Conservation (phyloP, 23 tunicate species). For the Diplosoma virens region DNA sequence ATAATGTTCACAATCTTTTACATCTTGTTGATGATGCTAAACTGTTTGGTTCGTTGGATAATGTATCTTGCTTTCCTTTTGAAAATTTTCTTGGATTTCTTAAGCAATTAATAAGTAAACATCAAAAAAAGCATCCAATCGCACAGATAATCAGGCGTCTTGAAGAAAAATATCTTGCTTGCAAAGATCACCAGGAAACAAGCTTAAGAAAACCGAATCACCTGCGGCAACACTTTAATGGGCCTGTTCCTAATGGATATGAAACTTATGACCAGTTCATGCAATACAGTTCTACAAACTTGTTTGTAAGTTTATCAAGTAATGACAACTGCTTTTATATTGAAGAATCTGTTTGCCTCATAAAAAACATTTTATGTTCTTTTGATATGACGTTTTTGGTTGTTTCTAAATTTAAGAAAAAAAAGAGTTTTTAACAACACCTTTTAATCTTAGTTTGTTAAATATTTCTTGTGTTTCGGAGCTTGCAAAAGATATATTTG, state of each 20-base stretch:
- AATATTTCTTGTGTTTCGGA: no score
- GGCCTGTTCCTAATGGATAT: slow-evolving; percentile 20
- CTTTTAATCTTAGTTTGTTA: no score
- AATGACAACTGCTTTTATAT: slow-evolving; percentile 11
- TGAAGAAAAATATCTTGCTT: background rate
- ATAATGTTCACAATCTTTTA: slow-evolving; percentile 34
- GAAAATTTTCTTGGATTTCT: slow-evolving; percentile 36
- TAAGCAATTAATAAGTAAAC: slow-evolving; percentile 13
- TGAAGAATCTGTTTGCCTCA: background rate
- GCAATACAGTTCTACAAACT: slow-evolving; percentile 1
- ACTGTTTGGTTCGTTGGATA: slow-evolving; percentile 34
- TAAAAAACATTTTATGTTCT: background rate
- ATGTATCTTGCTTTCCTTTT: slow-evolving; percentile 39
- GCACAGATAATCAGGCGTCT: slow-evolving; percentile 3
- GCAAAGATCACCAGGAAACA: background rate
- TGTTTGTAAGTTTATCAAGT: background rate
- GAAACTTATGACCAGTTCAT: slow-evolving; percentile 10
- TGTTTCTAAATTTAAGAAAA: slow-evolving; percentile 5
- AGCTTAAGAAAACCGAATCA: background rate
- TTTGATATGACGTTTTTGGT: background rate
- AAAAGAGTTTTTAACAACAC: no score
- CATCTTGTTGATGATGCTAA: slow-evolving; percentile 29
- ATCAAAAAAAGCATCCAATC: background rate
- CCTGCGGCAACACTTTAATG: background rate
- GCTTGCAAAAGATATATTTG: no score